phyloP scores from a whole-genome alignment of 2,113 vertebrate species.

The Promerops cafer region DNA sequence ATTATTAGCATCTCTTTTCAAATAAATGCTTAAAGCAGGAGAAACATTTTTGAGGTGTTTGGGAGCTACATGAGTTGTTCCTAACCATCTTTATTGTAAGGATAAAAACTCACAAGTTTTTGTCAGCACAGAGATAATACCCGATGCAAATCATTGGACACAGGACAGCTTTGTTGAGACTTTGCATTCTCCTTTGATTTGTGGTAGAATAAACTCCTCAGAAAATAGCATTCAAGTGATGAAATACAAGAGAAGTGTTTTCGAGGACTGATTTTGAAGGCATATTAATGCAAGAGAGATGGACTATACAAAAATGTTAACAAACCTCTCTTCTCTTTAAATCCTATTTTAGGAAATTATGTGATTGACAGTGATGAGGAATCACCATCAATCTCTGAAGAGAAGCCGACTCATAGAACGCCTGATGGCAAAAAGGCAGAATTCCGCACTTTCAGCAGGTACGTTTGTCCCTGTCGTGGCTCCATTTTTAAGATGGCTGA shows the following conservation, averaged over 20 bases:
- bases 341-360: constrained; percentile 69
- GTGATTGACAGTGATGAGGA: constrained; percentile 81
- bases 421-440: constrained; percentile 3
- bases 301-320: background rate
- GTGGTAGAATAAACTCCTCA: background rate
- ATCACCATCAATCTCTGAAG: constrained; percentile 64
- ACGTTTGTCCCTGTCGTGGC: background rate
- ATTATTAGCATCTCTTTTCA: background rate
- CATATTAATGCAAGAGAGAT: background rate
- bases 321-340: background rate
- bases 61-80: background rate
- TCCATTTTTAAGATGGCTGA: background rate
- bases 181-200: background rate
- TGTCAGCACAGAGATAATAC: background rate
- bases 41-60: background rate
- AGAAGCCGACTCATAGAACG: constrained; percentile 6
- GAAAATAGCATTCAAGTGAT: background rate
- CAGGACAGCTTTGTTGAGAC: background rate
- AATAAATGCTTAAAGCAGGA: background rate
- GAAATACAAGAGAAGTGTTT: background rate
- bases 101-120: background rate
- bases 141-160: background rate
- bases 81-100: background rate
- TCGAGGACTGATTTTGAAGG: background rate
- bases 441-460: constrained; percentile 77